Base-by-base conservation (phyloP, 2,113 vertebrate species). In the Lipophrys pholis region DNA sequence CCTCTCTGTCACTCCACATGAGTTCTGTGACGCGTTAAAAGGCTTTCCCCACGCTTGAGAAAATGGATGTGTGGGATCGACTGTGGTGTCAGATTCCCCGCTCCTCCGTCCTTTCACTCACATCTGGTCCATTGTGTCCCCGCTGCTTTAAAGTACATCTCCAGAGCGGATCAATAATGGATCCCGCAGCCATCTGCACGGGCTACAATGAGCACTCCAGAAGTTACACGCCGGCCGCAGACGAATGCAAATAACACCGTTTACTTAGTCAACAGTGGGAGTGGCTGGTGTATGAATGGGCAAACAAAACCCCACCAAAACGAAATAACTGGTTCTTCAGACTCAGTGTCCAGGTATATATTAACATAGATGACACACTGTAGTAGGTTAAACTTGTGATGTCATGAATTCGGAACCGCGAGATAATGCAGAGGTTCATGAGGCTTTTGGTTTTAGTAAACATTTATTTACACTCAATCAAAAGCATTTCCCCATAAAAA, bases 91-190 rank as follows among this genome's bases (percentile, higher is more conserved):
- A 63, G 67, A 63, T 87, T 81, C 40, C 43, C 66, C 3, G 1
- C 42, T 43, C 16, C 40, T 30, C 8, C 52, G 38, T 41, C 54
- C 62, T 43, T 66, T 55, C 36, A 63, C 57, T 72, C 46, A 60
- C 78, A 84, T 79, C 74, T 81, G 76, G 67, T 38, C 65, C 36
- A 51, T 61, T 77, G 69, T 69, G 66, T 73, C 66, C 57, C 49
- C 6, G 76, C 73, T 82, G 70, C 72, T 64, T 76, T 67, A 15
- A 76, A 80, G 75, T 40, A 83, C 81, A 89, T 86, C 79, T 73
- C 15, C 55, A 43, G 5, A 41, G 56, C 3, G 68, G 78, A 90
- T 91, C 88, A 84, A 91, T 90, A 85, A 79, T 45, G 6, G 70
- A 73, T 59, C 73, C 21, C 52, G 43, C 15, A 3, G 35, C 69